Evolutionary conservation across 2,888 invertebrate genomes (phyloP).

Genomic region (Parnassius apollo): DNA sequence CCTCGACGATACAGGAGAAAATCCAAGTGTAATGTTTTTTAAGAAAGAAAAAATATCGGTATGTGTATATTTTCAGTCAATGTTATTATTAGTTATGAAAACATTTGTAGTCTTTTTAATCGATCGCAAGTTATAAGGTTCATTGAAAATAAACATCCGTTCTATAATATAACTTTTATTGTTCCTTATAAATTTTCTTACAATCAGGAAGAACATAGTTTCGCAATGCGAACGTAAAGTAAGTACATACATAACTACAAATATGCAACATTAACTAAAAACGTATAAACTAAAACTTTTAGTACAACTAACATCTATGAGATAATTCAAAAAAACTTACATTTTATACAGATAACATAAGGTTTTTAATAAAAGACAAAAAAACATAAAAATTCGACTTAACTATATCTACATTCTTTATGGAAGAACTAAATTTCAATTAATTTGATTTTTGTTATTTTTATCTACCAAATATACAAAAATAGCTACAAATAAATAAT

Average conservation of each 20-base stretch:
- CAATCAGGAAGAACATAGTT: slow-evolving; percentile 69
- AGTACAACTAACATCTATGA: slow-evolving; percentile 69
- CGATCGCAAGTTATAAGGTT: too few relatives aligned
- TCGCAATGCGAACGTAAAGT: slow-evolving; percentile 65
- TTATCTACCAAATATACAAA: slow-evolving; percentile 66
- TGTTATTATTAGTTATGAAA: too few relatives aligned
- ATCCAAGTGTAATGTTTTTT: too few relatives aligned
- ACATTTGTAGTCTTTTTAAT: too few relatives aligned
- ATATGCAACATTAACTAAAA: slow-evolving; percentile 63
- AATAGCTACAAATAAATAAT: slow-evolving; percentile 75
- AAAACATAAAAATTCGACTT: slow-evolving; percentile 53
- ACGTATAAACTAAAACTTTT: slow-evolving; percentile 58
- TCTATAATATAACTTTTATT: slow-evolving; percentile 76
- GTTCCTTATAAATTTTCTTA: slow-evolving; percentile 77
- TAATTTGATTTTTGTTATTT: slow-evolving; percentile 49
- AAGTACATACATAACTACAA: slow-evolving; percentile 45
- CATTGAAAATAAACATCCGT: slow-evolving; percentile 32
- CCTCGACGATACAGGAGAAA: too few relatives aligned
- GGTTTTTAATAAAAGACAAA: slow-evolving; percentile 43
- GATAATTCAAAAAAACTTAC: slow-evolving; percentile 59
- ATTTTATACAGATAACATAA: slow-evolving; percentile 68
- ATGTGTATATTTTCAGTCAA: too few relatives aligned
- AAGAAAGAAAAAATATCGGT: too few relatives aligned
- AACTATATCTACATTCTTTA: slow-evolving; percentile 71
- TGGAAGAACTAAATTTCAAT: slow-evolving; percentile 60